Evolutionary conservation across 1,140 invertebrate genomes (phyloP), one percentile per base, ranked within the genome.

Genomic region (Arion vulgaris): DNA sequence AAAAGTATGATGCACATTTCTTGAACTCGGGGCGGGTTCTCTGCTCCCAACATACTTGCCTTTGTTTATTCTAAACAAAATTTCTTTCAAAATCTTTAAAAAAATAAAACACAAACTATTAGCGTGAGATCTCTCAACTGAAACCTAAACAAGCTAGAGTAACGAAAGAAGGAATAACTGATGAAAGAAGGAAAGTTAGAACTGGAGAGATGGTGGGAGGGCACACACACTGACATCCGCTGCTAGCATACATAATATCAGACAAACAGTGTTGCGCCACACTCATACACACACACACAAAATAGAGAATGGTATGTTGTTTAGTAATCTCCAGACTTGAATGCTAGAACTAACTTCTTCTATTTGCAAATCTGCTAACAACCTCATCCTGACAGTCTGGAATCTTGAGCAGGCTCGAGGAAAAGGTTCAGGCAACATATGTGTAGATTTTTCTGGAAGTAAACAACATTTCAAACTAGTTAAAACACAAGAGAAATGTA

Each of bases 381-480:
- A 11, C 2, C n/a, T 45, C 71, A 41, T 45, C 41, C 36, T 11
- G 19, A 39, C 4, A n/a, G 23, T 41, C 71, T 72, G 34, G 2
- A 4, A 23, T 76, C 17, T 80, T 80, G 78, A 80, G 78, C 78
- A 80, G 78, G 41, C 0, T 66, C 15, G 57, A 69, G 45, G n/a
- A 77, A 4, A 77, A 62, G 9, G 26, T 76, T 84, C 66, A 84
- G 41, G 83, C 83, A 72, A 84, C 83, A 66, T 84, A 84, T 17
- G 83, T 84, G 83, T 84, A 84, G 80, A 84, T 84, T 84, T 84
- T 84, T 81, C 83, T 84, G 80, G 26, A n/a, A 39, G 49, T 0
- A 69, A 51, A 80, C 5, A 57, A 57, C 53, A 23, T 57, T 57
- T 19, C 53, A 19, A 57, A 23, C 53, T 7, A 45, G 15, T 45